Conservation (phyloP, 2,113 vertebrate species). For the Clarias batrachus region DNA sequence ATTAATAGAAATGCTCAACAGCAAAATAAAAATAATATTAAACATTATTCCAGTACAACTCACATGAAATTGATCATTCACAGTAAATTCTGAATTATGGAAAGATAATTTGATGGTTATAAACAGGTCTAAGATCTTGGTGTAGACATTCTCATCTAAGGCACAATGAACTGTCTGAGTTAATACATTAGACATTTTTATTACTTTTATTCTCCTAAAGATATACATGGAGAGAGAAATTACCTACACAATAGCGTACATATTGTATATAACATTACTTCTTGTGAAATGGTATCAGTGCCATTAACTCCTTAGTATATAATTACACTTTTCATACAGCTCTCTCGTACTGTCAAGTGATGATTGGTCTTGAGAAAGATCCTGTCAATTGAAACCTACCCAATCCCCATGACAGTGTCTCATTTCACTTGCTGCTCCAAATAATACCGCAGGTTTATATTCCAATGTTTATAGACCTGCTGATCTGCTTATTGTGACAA, state of each 20-base stretch:
- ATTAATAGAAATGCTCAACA: neutral
- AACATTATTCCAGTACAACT: conserved; percentile 9
- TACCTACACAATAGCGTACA: neutral
- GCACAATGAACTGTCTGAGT: neutral
- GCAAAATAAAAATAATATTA: neutral
- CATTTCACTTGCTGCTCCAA: neutral
- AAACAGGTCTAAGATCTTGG: neutral
- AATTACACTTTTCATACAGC: neutral
- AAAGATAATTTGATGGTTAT: neutral
- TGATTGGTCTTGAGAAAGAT: neutral
- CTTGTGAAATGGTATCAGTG: neutral
- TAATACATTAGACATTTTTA: neutral
- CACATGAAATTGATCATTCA: neutral
- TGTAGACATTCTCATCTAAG: neutral
- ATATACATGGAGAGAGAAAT: neutral
- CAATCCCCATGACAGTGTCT: neutral
- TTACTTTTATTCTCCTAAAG: neutral
- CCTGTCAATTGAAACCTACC: neutral
- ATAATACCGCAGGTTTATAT: neutral
- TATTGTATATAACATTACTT: neutral
- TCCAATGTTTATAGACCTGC: neutral
- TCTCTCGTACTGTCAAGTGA: neutral
- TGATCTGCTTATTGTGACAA: neutral
- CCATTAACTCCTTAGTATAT: neutral
- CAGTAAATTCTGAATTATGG: neutral